phyloP scores from a whole-genome alignment of 1,140 invertebrate genomes.

The Colletes gigas region DNA sequence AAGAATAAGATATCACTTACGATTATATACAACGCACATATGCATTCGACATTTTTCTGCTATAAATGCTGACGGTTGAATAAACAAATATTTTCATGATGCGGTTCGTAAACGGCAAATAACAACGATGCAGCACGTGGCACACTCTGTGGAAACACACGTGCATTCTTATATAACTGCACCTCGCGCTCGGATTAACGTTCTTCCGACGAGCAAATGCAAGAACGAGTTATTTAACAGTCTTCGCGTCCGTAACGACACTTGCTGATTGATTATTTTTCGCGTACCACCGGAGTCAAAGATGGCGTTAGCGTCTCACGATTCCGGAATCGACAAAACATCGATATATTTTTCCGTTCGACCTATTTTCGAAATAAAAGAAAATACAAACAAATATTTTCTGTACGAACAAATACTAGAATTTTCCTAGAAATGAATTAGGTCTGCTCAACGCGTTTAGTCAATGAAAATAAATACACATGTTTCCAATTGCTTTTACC shows the following conservation, averaged over 20 bases:
- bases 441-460: too few species aligned
- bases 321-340: neutral
- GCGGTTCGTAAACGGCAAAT: neutral
- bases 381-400: too few species aligned
- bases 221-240: neutral
- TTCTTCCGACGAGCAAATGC: neutral
- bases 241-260: neutral
- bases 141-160: constrained; percentile 7
- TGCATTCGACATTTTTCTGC: too few species aligned
- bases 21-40: too few species aligned
- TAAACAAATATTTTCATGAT: constrained; percentile 19
- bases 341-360: neutral
- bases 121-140: constrained; percentile 25
- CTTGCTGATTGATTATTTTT: too few species aligned
- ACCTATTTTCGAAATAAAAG: neutral
- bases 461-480: too few species aligned
- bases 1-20: too few species aligned
- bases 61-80: neutral
- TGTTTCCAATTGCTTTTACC: too few species aligned
- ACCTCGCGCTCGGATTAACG: neutral
- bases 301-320: neutral
- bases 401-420: too few species aligned
- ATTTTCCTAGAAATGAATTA: too few species aligned
- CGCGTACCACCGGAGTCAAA: neutral
- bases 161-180: constrained; percentile 38